These are phyloP conservation scores for Periophthalmus modestus DNA, from an alignment of 2,113 vertebrate genomes.

Conservation along the genomic window DNA sequence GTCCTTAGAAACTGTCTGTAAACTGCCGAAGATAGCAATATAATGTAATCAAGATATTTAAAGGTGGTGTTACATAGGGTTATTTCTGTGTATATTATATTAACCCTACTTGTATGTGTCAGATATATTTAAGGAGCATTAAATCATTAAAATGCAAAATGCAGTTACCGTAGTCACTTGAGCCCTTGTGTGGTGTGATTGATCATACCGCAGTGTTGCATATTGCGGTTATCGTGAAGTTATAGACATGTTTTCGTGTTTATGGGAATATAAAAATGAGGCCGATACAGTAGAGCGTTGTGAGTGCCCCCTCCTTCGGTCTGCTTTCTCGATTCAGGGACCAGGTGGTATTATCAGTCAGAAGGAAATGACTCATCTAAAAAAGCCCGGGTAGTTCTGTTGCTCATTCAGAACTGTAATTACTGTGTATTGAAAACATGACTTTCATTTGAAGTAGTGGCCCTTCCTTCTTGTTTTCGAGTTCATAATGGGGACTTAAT, in stretches of 20 bases:
- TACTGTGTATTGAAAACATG: not conserved
- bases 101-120: too few relatives aligned
- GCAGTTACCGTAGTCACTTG: too few relatives aligned
- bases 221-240: too few relatives aligned
- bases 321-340: constrained; percentile 18
- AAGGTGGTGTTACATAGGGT: too few relatives aligned
- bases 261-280: constrained; percentile 32
- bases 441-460: not conserved
- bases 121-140: too few relatives aligned
- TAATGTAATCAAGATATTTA: too few relatives aligned
- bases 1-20: constrained; percentile 17
- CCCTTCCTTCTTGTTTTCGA: not conserved
- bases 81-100: too few relatives aligned
- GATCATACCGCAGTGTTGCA: too few relatives aligned
- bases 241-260: not conserved
- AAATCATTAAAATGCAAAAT: too few relatives aligned
- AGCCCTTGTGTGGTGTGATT: too few relatives aligned
- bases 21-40: too few relatives aligned
- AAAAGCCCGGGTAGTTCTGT: constrained; percentile 20
- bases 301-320: constrained; percentile 9
- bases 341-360: constrained; percentile 47
- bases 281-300: not conserved
- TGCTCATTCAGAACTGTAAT: not conserved
- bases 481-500: not conserved
- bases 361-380: constrained; percentile 44